These are phyloP conservation scores for Aurelia aurita DNA, from an alignment of 30 jellyfish, hydroid and myxozoan species.

Conservation along the genomic window DNA sequence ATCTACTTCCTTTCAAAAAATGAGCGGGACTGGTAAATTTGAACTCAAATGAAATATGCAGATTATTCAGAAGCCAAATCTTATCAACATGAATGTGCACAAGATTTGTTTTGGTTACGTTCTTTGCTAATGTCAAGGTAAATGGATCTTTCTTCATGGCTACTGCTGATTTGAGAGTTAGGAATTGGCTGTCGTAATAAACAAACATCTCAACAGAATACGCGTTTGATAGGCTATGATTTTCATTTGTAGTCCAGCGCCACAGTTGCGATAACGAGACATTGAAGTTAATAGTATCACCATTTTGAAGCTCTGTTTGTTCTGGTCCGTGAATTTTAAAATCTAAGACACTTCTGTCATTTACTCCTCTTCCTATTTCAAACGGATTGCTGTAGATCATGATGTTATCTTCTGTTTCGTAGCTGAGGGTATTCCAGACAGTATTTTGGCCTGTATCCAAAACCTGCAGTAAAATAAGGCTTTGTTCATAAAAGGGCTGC, in stretches of 20 bases:
- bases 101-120: neutral
- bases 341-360: too few species aligned
- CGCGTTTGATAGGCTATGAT: slow-evolving; percentile 30
- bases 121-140: neutral
- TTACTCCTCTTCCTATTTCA: too few species aligned
- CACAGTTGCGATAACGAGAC: slow-evolving; percentile 24
- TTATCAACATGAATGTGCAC: neutral
- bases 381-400: too few species aligned
- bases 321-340: neutral
- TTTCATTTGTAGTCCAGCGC: neutral
- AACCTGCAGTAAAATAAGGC: too few species aligned
- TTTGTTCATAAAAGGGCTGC: too few species aligned
- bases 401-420: too few species aligned
- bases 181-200: slow-evolving; percentile 37
- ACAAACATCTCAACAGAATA: slow-evolving; percentile 20
- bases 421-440: too few species aligned
- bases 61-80: slow-evolving; percentile 8
- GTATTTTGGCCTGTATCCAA: too few species aligned
- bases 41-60: neutral
- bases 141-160: neutral
- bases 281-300: slow-evolving; percentile 30
- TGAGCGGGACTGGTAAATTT: neutral
- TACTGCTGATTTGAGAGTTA: slow-evolving; percentile 5
- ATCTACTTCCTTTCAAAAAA: neutral
- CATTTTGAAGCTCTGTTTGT: neutral